phyloP scores from a whole-genome alignment of 2,797 vertebrate species.

The Phataginus tricuspis region DNA sequence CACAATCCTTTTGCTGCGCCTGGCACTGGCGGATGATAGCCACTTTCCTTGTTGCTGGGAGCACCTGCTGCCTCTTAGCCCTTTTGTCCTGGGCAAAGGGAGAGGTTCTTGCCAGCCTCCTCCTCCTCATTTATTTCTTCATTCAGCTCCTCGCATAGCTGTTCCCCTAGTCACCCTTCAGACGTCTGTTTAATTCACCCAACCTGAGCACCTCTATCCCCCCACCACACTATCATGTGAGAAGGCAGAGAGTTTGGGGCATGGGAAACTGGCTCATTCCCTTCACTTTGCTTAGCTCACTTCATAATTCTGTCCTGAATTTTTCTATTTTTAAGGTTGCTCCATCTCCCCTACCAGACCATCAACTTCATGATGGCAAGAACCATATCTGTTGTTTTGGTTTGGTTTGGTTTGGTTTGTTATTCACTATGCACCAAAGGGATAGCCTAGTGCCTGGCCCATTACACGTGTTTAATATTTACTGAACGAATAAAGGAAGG shows the following conservation, averaged over 20 bases:
- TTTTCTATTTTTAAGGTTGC: not conserved
- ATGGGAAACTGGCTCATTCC: not conserved
- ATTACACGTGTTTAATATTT: not conserved
- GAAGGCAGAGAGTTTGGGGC: too few relatives aligned
- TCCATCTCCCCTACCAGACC: not conserved
- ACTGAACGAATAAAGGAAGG: not conserved
- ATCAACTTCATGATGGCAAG: not conserved
- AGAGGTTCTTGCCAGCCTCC: not conserved
- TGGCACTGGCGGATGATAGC: not conserved
- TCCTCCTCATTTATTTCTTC: not conserved
- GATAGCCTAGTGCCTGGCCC: not conserved
- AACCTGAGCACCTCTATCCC: not conserved
- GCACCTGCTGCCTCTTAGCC: not conserved
- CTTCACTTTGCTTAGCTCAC: not conserved
- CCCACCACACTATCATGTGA: not conserved
- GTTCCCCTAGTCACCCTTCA: not conserved
- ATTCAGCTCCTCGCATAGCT: not conserved
- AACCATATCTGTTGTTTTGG: not conserved
- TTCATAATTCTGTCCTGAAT: not conserved
- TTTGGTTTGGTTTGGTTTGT: not conserved
- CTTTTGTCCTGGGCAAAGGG: not conserved
- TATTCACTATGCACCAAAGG: not conserved
- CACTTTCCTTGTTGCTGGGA: fast-evolving
- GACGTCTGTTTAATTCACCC: not conserved
- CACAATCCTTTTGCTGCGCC: not conserved